phyloP scores from a whole-genome alignment of 2,113 vertebrate genomes.

The Crotalus helleri region DNA sequence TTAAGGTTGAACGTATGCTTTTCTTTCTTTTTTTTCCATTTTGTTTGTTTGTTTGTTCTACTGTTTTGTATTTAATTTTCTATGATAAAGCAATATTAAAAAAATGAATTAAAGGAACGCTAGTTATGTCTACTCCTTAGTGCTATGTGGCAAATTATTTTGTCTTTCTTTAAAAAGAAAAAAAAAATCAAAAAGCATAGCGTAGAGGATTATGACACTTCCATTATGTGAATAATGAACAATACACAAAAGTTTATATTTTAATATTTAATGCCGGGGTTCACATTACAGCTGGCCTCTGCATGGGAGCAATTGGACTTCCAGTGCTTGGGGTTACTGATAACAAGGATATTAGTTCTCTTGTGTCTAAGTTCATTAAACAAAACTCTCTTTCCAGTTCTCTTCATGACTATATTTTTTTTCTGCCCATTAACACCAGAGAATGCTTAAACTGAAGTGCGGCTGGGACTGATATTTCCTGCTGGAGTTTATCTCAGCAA shows the following conservation, averaged over 20 bases:
- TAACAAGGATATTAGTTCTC: background rate
- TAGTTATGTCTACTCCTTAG: background rate
- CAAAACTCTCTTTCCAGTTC: background rate
- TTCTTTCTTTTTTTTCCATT: no score
- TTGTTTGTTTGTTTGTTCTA: no score
- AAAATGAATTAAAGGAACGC: background rate
- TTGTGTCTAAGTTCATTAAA: background rate
- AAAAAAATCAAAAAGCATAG: background rate
- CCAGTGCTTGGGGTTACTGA: background rate
- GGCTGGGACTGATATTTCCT: background rate
- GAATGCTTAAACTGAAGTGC: background rate
- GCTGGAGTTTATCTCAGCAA: background rate
- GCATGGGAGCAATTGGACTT: background rate
- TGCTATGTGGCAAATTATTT: background rate
- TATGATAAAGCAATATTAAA: background rate
- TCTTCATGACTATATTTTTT: background rate
- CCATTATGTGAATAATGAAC: slow-evolving; percentile 4
- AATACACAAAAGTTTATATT: background rate
- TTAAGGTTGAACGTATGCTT: no score
- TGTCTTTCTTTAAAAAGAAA: background rate
- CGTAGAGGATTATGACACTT: background rate
- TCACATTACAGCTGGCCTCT: slow-evolving; percentile 7
- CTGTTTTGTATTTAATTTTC: no score
- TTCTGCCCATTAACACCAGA: background rate
- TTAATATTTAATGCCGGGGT: slow-evolving; percentile 10